Evolutionary conservation across 2,113 vertebrate species (phyloP), one percentile per base, ranked within the genome.

Genomic region (Aix galericulata): DNA sequence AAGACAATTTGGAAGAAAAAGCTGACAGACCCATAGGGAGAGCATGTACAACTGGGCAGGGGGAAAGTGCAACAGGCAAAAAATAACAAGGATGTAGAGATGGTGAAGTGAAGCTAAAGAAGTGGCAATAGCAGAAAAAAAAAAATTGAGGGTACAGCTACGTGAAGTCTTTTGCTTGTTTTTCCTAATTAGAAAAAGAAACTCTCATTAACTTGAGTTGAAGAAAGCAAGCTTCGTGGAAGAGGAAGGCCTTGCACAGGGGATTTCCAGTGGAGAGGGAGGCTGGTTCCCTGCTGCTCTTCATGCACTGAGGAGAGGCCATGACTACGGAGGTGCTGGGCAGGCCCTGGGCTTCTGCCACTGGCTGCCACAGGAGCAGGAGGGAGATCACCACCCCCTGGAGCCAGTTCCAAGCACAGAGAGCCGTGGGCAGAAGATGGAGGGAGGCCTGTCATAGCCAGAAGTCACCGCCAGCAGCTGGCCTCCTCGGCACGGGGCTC

Each of bases 351-450:
- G 46, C 34, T 72, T 40, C 40, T 40, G 40, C 40, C 40, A 5
- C 40, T 40, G 40, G 40, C 40, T 40, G 40, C 40, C 40, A 40
- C 40, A 40, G 40, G 40, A 40, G 40, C 40, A 40, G 40, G 40
- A 40, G 40, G 40, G 13, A 40, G 12, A 23, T 17, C n/a, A 25
- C 40, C 48, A 68, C n/a, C 2, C 53, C 12, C 21, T 60, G 50
- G 32, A 60, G 38, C 25, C 29, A 44, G 23, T 1, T 7, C 21
- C 76, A 31, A 26, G 27, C 3, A 0, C 0, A 10, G n/a, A 72
- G 29, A 69, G 20, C 38, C 76, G 32, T 1, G 4, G 26, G 44
- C 15, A 23, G 40, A 26, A 0, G 1, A 36, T 16, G 25, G 38
- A 74, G 29, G 3, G 11, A 11, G 42, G n/a, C 25, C 32, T 52